These are phyloP conservation scores for Botia kubotai DNA, from an alignment of 2,797 vertebrate species.

Conservation along the genomic window DNA sequence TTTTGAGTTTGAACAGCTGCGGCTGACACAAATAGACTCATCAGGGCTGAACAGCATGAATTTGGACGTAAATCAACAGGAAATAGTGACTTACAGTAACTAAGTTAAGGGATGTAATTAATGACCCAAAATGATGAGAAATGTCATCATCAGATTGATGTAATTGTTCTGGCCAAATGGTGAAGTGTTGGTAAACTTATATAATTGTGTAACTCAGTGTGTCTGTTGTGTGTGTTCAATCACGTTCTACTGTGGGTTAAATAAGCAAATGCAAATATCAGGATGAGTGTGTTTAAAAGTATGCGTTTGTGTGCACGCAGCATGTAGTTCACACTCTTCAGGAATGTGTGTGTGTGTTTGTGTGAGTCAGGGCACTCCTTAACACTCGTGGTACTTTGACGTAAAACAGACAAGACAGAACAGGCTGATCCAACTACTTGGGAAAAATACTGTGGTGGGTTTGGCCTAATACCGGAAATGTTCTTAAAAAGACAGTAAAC, in stretches of 20 bases:
- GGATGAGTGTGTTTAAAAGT: constrained; percentile 25
- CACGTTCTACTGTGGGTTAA: not conserved
- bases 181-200: constrained; percentile 5
- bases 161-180: not conserved
- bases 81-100: constrained; percentile 6
- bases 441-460: constrained; percentile 77
- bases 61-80: constrained; percentile 29
- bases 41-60: not conserved
- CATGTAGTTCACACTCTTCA: constrained; percentile 67
- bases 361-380: constrained; percentile 80
- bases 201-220: not conserved
- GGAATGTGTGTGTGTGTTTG: constrained; percentile 68
- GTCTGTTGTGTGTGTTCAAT: not conserved
- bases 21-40: not conserved
- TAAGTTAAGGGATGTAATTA: not conserved
- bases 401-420: constrained; percentile 73
- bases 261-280: not conserved
- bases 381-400: constrained; percentile 70
- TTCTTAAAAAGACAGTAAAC: constrained; percentile 53
- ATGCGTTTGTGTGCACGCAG: constrained; percentile 35
- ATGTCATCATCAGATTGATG: not conserved
- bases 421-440: constrained; percentile 62
- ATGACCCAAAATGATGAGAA: not conserved
- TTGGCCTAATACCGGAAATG: constrained; percentile 72
- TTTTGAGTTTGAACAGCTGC: not conserved